These are phyloP conservation scores for Thamnophis elegans DNA, from an alignment of 2,797 vertebrate genomes.

Conservation along the genomic window DNA sequence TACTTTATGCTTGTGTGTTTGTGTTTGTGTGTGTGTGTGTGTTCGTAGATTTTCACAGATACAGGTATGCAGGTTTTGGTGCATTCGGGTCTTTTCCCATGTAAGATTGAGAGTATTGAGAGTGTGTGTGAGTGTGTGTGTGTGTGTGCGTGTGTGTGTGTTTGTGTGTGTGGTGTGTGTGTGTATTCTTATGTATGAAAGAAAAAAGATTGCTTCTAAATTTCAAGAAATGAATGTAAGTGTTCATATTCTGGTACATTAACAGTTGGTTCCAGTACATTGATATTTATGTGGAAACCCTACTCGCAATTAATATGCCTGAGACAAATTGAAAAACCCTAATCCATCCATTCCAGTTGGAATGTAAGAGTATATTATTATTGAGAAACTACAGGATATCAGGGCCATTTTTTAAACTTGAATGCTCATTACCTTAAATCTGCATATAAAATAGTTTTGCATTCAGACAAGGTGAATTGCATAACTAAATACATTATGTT, in stretches of 20 bases:
- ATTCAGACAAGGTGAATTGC: conserved; percentile 63
- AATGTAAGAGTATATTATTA: conserved; percentile 74
- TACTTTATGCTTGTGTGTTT: no score
- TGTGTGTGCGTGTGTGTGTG: no score
- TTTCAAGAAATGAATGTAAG: conserved; percentile 71
- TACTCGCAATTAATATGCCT: conserved; percentile 79
- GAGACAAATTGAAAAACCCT: conserved; percentile 76
- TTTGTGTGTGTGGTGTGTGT: no score
- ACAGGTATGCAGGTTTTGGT: no score
- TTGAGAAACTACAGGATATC: conserved; percentile 74
- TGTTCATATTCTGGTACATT: conserved; percentile 78
- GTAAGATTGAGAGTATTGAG: no score
- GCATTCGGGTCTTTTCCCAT: no score
- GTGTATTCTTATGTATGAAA: conserved; percentile 59
- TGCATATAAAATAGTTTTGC: conserved; percentile 71
- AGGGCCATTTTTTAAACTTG: conserved; percentile 73
- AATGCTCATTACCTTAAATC: conserved; percentile 76
- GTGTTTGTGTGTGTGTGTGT: no score
- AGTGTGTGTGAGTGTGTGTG: no score
- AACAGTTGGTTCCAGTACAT: conserved; percentile 80
- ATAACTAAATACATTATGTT: conserved; percentile 59
- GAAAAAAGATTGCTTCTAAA: conserved; percentile 67
- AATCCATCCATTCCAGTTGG: conserved; percentile 76
- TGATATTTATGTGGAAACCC: conserved; percentile 77
- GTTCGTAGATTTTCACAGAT: no score